phyloP scores from a whole-genome alignment of 2,888 invertebrate genomes.

The Drepanosiphum platanoidis region DNA sequence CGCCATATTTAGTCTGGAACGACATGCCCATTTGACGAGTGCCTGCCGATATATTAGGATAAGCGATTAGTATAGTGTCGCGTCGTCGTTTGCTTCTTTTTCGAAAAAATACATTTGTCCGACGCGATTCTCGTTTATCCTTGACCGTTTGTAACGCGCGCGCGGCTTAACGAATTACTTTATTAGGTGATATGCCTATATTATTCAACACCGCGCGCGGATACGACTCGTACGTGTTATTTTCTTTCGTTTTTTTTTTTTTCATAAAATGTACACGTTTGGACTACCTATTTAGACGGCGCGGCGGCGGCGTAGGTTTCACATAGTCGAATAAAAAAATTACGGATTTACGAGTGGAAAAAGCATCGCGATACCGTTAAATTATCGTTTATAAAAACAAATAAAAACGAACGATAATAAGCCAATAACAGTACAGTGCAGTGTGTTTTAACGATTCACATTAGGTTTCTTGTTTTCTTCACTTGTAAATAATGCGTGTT shows the following conservation, averaged over 20 bases:
- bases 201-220: background rate
- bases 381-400: background rate
- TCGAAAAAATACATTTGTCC: no score
- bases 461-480: background rate
- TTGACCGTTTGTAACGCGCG: background rate
- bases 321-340: no score
- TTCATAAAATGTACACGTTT: no score
- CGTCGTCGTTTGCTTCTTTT: background rate
- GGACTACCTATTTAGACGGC: no score
- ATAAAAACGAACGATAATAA: background rate
- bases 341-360: no score
- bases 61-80: conserved; percentile 15
- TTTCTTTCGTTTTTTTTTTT: no score
- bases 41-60: conserved; percentile 11
- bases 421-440: background rate
- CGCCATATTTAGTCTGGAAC: conserved; percentile 16
- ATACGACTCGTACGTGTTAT: no score
- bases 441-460: conserved; percentile 8
- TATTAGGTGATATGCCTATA: conserved; percentile 14
- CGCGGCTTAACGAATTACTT: background rate
- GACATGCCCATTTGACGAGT: background rate
- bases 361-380: no score
- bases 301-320: no score
- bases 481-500: background rate
- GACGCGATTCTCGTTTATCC: conserved; percentile 1